Evolutionary conservation across 2,888 invertebrate genomes (phyloP), one percentile per base, ranked within the genome.

Genomic region (Carcina quercana): DNA sequence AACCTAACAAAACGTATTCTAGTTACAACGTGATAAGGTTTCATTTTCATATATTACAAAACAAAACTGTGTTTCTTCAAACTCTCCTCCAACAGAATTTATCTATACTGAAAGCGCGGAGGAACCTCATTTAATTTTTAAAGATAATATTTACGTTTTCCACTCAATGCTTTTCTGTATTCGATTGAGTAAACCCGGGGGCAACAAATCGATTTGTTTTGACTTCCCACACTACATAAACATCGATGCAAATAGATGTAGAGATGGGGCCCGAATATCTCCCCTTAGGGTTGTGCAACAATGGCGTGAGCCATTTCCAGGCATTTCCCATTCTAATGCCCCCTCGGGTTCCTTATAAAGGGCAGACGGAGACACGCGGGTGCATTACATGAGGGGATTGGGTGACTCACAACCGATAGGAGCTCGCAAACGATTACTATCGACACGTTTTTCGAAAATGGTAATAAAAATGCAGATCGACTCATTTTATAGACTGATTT

Each of bases 221-320:
- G 68, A 72, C 58, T 74, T 64, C 71, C 53, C 71, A 72, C 63
- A 63, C 54, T 62, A 58, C 70, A 73, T 74, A 11, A 74, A 75
- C 69, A 73, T 66, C 59, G 56, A 59, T 59, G 61, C 65, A 73
- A 72, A 73, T 67, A 67, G 66, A 63, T 58, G 53, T 52, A 59
- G 52, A 67, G 63, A 71, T 74, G 73, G 65, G 67, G 65, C 53
- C 56, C 57, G n/a, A n/a, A n/a, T 70, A 75, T 76, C 71, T 67
- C 69, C 75, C 78, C 79, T 69, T 55, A 47, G 68, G 65, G 59
- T 55, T 53, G 62, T 57, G 57, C 57, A 61, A 79, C 79, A 79
- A 79, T 75, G 66, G 78, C 73, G 68, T 63, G 68, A 64, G 70
- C 75, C 76, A 72, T 78, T 78, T 79, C 72, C 69, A 76, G 73